A percentile compares a stretch with the other conserved stretches of the same genome.
Evolutionary conservation across 2,888 invertebrate genomes (phyloP).

Genomic region (Tipula unca): DNA sequence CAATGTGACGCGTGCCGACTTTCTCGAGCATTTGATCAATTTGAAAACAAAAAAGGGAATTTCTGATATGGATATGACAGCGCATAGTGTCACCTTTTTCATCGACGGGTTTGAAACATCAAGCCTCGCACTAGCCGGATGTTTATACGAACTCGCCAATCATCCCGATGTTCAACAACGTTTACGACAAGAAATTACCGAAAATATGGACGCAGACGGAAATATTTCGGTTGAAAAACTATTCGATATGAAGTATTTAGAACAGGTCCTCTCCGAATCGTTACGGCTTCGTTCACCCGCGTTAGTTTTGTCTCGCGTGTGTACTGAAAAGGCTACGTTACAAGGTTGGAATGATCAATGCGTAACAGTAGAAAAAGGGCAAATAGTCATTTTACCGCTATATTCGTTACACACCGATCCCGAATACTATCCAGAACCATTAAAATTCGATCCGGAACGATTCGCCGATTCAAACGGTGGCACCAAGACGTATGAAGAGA

Average conservation of each 20-base stretch:
- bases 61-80: conserved; percentile 28
- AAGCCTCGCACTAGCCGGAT: conserved; percentile 31
- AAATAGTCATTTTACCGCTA: background rate
- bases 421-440: conserved; percentile 20
- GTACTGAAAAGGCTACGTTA: conserved; percentile 21
- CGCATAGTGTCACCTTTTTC: conserved; percentile 36
- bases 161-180: conserved; percentile 30
- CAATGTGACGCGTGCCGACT: conserved; percentile 33
- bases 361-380: background rate
- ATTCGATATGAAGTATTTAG: conserved; percentile 32
- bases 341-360: conserved; percentile 18
- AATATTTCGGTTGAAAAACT: conserved; percentile 33
- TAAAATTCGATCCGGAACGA: conserved; percentile 22
- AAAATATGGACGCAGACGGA: conserved; percentile 25
- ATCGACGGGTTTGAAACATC: conserved; percentile 40
- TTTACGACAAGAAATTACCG: conserved; percentile 31
- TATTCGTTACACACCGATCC: conserved; percentile 9
- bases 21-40: conserved; percentile 35
- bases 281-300: conserved; percentile 21
- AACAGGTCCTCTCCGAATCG: conserved; percentile 29
- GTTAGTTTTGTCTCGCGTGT: background rate
- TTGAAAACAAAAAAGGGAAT: conserved; percentile 33
- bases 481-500: conserved; percentile 21
- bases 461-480: conserved; percentile 23
- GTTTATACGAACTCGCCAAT: conserved; percentile 32